Conservation (phyloP, 2,797 vertebrate genomes). For the Alosa sapidissima region DNA sequence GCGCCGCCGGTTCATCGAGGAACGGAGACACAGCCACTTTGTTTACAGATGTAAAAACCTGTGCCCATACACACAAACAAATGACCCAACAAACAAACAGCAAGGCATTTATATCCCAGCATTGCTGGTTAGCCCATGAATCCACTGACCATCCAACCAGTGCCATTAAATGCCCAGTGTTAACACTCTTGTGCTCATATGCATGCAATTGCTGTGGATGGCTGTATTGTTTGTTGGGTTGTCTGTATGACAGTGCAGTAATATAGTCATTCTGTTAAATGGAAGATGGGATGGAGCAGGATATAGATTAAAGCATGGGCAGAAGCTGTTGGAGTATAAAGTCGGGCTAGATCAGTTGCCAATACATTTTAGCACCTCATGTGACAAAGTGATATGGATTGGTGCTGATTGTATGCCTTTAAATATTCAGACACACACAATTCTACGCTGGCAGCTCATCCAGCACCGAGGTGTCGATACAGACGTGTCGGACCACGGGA, state of each 20-base stretch:
- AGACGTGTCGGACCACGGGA: conserved; percentile 37
- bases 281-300: conserved; percentile 39
- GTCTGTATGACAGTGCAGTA: background rate
- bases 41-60: background rate
- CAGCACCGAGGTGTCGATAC: conserved; percentile 19
- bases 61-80: background rate
- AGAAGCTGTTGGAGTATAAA: conserved; percentile 64
- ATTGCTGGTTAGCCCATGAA: background rate
- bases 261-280: background rate
- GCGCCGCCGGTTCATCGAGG: background rate
- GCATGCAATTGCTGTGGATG: too few relatives aligned
- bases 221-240: background rate
- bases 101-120: background rate
- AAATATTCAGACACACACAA: conserved; percentile 48
- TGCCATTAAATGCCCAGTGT: background rate
- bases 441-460: conserved; percentile 31
- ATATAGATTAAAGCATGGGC: background rate
- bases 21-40: conserved; percentile 20
- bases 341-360: conserved; percentile 58
- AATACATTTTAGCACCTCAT: conserved; percentile 59
- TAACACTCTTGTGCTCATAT: background rate
- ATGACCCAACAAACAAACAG: conserved; percentile 4
- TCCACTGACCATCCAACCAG: too few relatives aligned
- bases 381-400: conserved; percentile 55
- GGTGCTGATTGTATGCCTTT: conserved; percentile 53